Evolutionary conservation across 2,113 vertebrate genomes (phyloP), one percentile per base, ranked within the genome.

Genomic region (Campylomormyrus numenius): DNA sequence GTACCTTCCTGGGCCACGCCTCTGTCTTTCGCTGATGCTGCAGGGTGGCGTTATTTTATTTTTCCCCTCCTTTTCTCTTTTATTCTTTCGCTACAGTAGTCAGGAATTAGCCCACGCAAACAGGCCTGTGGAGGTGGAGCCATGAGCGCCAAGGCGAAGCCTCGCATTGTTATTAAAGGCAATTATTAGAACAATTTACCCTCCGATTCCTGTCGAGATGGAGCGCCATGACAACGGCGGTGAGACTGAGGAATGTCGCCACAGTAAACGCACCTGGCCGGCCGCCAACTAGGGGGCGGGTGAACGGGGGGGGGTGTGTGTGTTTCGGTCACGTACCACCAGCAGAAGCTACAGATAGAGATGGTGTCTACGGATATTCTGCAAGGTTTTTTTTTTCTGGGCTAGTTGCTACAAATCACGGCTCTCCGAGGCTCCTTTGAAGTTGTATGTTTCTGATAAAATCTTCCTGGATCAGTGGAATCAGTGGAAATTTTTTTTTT

Each of bases 401-500:
- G 90, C 93, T 93, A 93, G 91, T 93, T 95, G 94, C 91, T 91
- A 94, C 91, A 94, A 95, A 95, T 94, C 92, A 89, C 91, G 91
- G 95, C 95, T 93, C 92, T 88, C 93, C 94, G 91, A 91, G 90
- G 83, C 90, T 90, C 91, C 42, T 97, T 96, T 97, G 96, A 97
- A 96, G 96, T 95, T 94, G 91, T 92, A 90, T 89, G 91, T 92
- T 91, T 91, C 92, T 94, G 96, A 97, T 97, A 96, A 94, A 94
- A 98, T 98, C 96, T 96, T 84, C 95, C 94, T 95, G 94, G 96
- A 95, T 95, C 94, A 88, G 93, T 95, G 17, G 42, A 35, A 77
- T 39, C n/a, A n/a, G n/a, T n/a, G n/a, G n/a, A n/a, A n/a, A n/a
- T 39, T 39, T 15, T 15, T 15, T 31, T 15, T 39, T 39, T 31